Base-by-base conservation (phyloP, 2,113 vertebrate genomes). In the Asarcornis scutulata region DNA sequence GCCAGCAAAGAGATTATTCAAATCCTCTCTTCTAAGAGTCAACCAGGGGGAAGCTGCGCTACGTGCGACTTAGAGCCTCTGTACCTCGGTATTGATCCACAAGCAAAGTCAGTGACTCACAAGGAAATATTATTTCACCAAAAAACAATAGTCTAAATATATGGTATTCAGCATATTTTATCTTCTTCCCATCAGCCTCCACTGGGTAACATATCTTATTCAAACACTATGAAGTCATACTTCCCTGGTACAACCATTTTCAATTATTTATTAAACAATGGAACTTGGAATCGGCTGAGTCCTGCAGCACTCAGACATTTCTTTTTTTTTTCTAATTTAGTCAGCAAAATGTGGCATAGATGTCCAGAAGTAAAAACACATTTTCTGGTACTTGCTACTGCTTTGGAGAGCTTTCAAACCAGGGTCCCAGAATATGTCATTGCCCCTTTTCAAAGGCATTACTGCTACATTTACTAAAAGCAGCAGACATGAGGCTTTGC, bases 251-350 rank as follows among this genome's bases (percentile, higher is more conserved):
- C 63, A 76, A 44, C 29, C 31, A 74, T 89, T 94, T 95, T 92
- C 83, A 93, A 91, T 95, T 95, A 91, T 94, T 95, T 78, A 38
- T 92, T 94, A 79, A 89, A 96, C 94, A 97, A 89, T 75, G 66
- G 55, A 79, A 1, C 26, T 56, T 89, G 38, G 36, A 81, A 34
- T 58, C 38, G 69, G 32, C 38, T n/a, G 25, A 79, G 23, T 75
- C 44, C 18, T 76, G 34, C 77, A 64, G 3, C 40, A 53, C 60
- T 86, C 83, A 60, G n/a, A 40, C 3, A 48, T 56, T 92, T 60
- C 53, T 87, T 48, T 46, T 77, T 36, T 36, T 86, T 88, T 60
- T 48, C 34, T 55, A 29, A 48, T 15, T 21, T 25, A 73, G 34
- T 84, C 77, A 92, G 63, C n/a, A 76, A 82, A 81, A 89, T 17